Conservation (phyloP, 1,140 invertebrate genomes). For the Contarinia nasturtii region DNA sequence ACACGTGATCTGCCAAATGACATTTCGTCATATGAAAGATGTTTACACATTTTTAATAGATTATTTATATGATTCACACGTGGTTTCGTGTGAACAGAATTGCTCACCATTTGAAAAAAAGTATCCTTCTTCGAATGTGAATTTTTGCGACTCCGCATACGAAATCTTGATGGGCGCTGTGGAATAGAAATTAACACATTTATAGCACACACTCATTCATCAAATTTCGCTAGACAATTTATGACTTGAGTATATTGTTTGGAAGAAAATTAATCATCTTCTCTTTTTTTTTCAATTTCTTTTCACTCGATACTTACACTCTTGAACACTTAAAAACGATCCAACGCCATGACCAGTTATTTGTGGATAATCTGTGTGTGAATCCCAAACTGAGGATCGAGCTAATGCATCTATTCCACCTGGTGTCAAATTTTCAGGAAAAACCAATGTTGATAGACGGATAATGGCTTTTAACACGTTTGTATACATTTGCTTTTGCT, state of each 20-base stretch:
- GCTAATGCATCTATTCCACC: constrained; percentile 56
- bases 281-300: constrained; percentile 10
- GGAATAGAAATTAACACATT: constrained; percentile 9
- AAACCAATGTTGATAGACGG: constrained; percentile 42
- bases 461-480: constrained; percentile 76
- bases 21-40: not conserved
- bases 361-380: constrained; percentile 64
- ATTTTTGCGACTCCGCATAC: constrained; percentile 30
- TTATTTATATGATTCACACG: not conserved
- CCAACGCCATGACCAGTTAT: constrained; percentile 84
- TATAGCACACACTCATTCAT: too few relatives aligned
- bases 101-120: constrained; percentile 63
- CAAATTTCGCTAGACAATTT: too few relatives aligned
- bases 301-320: constrained; percentile 33
- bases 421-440: constrained; percentile 42
- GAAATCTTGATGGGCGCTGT: constrained; percentile 49
- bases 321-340: constrained; percentile 63
- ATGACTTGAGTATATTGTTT: too few relatives aligned
- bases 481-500: constrained; percentile 70
- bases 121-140: constrained; percentile 55
- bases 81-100: too few relatives aligned
- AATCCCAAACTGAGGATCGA: constrained; percentile 58
- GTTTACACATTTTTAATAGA: not conserved
- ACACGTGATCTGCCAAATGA: not conserved
- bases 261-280: too few relatives aligned